phyloP scores from a whole-genome alignment of 2,797 vertebrate species.

The Myripristis jacobus region DNA sequence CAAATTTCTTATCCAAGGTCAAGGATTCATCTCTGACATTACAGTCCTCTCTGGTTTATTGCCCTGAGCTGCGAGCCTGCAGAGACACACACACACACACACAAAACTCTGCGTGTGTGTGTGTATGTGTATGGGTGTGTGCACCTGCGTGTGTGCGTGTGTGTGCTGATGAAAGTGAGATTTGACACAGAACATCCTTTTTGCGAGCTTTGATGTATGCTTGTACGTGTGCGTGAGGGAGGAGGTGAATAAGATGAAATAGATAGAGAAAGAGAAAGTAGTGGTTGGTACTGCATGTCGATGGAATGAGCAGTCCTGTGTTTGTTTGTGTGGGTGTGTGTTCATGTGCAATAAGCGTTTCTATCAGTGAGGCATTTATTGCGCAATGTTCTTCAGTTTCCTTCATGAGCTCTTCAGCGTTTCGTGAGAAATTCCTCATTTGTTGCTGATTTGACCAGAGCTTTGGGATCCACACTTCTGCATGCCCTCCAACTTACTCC shows the following conservation, averaged over 20 bases:
- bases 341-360: neutral
- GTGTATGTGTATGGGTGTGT: neutral
- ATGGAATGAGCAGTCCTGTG: neutral
- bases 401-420: neutral
- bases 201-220: neutral
- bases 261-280: neutral
- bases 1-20: neutral
- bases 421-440: neutral
- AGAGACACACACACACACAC: too few species aligned
- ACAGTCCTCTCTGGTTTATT: slow-evolving; percentile 5
- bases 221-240: neutral
- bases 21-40: neutral
- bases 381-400: neutral
- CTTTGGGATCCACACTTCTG: neutral
- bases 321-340: slow-evolving; percentile 1
- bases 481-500: neutral
- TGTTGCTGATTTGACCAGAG: slow-evolving; percentile 17
- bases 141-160: neutral
- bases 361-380: neutral
- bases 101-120: neutral
- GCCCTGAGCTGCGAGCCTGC: neutral
- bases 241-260: neutral
- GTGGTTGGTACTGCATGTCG: neutral
- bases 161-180: too few species aligned
- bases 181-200: too few species aligned